Evolutionary conservation across 2,888 invertebrate species (phyloP), one percentile per base, ranked within the genome.

Genomic region (Atethmia centrago): DNA sequence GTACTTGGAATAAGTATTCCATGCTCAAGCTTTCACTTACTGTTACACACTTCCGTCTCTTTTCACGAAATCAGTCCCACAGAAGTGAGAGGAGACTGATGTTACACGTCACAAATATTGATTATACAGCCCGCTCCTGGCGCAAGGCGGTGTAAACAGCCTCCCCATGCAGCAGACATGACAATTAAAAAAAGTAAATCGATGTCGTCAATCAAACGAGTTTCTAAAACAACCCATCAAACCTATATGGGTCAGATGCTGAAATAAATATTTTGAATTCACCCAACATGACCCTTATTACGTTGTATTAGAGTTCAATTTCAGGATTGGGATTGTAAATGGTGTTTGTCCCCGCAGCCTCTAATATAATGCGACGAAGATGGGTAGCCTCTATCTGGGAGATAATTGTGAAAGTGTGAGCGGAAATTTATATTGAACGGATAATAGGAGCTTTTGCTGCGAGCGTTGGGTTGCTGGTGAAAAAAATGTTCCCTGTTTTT

Each of bases 401-500:
- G 78, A 84, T 82, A 80, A 83, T 82, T 77, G 85, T 82, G 79
- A 82, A 85, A 86, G 82, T 81, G 76, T 45, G 70, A 71, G 79
- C 71, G 87, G 84, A 91, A 84, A 85, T 87, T 86, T 80, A 80
- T 85, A 85, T 87, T 79, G 88, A 91, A 84, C 78, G 92, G 89
- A 71, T 92, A 88, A 88, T 87, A 88, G 69, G 75, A 71, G 86
- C 78, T 85, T 85, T 85, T 86, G 84, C 82, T 79, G 58, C 68
- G 77, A 77, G 67, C 45, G 67, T 59, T 45, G 53, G n/a, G 88
- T 88, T 90, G 86, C 82, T 40, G 76, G 69, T 14, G 16, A 10
- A 14, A 14, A 64, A 76, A 80, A 55, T 19, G 0, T 31, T 69
- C 42, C 77, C 25, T 2, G 3, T 0, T 73, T 67, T 62, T 56